Base-by-base conservation (phyloP, 1,140 invertebrate genomes). In the Scaptomyza montana region DNA sequence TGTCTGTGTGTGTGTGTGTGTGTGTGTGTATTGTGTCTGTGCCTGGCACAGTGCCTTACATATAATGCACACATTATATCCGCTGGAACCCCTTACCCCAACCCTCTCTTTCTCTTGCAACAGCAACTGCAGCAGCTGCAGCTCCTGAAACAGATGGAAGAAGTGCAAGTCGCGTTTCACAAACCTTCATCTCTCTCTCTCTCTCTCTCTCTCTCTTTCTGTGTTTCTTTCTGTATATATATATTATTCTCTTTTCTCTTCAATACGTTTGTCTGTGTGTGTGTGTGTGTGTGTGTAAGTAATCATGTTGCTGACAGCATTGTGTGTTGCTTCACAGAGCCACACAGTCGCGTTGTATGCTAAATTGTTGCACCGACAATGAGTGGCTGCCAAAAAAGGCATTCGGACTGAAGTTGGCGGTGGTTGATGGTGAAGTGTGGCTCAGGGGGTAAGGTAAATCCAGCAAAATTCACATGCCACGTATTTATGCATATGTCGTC, bases 321-420 rank as follows among this genome's bases (percentile, higher is more conserved):
- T 84, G 80, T 84, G 85, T 84, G 80, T 84, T 85, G 73, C 80
- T 72, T 43, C 67, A 12, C 9, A 66, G 64, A 36, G 30, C 30
- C 30, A 36, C 36, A 61, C 47, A 65, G 53, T 62, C 71, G 62
- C 67, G 61, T 87, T 78, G 78, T 87, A 81, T 87, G 78, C 76
- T 87, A 81, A 87, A 81, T 86, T 86, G 81, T 86, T 86, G 81
- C 81, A 87, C 78, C 78, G 81, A 86, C 81, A 86, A 86, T 87
- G 81, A 87, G 78, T 67, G 41, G 43, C 62, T 56, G 61, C 67
- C 67, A 75, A 61, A 84, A 84, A 79, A 84, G 54, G 51, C 62
- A 57, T 25, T 30, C 51, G 53, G 21, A 30, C 45, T 50, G 33
- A 25, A 45, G 47, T 46, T 21, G 12, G 9, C 21, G 45, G 6